Evolutionary conservation across 2,888 invertebrate genomes (phyloP), one percentile per base, ranked within the genome.

Genomic region (Tricholauxania praeusta): DNA sequence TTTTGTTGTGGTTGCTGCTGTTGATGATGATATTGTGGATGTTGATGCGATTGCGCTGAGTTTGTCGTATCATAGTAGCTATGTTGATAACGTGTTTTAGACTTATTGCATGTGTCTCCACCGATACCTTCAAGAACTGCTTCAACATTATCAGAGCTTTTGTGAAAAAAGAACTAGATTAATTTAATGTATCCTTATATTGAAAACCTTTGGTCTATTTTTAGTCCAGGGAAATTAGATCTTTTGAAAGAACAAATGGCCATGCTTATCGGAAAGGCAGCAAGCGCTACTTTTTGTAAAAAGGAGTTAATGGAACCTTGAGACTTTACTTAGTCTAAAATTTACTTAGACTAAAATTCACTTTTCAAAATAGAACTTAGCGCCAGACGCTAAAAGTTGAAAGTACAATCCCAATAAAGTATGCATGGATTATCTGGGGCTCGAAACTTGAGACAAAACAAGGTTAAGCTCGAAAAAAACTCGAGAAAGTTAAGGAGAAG

Each of bases 111-210:
- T 14, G 75, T 75, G 6, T 78, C 70, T 39, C 78, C 82, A 55
- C 84, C 85, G 76, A 85, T 83, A n/a, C 83, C 85, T 77, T 87
- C 87, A n/a, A 87, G 77, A 69, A 86, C 85, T 15, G 85, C 86
- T 76, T 86, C 86, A 39, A 89, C 82, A 84, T 89, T 81, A 81
- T 89, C 82, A 80, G 87, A 87, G 81, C 89, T 89, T 71, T 7
- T 78, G 75, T 55, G 4, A 17, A 74, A 59, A 63, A 55, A 74
- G n/a, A 28, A 57, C 22, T 22, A 22, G 28, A 12, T 28, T 32
- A 55, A 22, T 3, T 15, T 22, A 63, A 51, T 28, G 28, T 28
- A 4, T 28, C 28, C 4, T 28, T 28, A 28, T 28, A 28, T 28
- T 28, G 28, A 28, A 28, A 3, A 28, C 28, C 4, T 28, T 28